Conservation (phyloP, 2,888 invertebrate species). For the Chalcis sispes region DNA sequence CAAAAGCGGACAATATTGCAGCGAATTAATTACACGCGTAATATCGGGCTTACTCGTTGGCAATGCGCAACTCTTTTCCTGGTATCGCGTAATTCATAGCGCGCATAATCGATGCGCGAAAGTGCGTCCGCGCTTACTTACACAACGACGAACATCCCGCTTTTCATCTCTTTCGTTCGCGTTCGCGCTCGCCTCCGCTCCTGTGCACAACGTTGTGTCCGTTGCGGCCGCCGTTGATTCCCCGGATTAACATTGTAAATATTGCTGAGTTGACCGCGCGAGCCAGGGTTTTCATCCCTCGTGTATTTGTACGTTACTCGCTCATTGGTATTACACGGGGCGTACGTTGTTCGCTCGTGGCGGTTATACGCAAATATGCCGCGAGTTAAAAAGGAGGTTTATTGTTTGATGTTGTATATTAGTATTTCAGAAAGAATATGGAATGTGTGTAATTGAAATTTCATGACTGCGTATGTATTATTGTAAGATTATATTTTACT, state of each 20-base stretch:
- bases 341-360: no score
- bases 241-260: slow-evolving; percentile 56
- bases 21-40: slow-evolving; percentile 51
- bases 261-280: slow-evolving; percentile 18
- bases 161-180: slow-evolving; percentile 22
- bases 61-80: not conserved
- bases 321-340: no score
- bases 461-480: no score
- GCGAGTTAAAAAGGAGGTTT: no score
- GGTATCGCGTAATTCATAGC: slow-evolving; percentile 43
- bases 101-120: slow-evolving; percentile 32
- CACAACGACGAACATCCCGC: slow-evolving; percentile 26
- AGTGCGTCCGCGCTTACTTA: slow-evolving; percentile 13
- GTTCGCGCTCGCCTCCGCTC: not conserved
- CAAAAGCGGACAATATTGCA: no score
- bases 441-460: no score
- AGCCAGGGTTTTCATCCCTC: slow-evolving; percentile 22
- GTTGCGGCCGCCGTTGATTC: slow-evolving; percentile 40
- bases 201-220: no score
- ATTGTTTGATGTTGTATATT: no score
- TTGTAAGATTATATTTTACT: no score
- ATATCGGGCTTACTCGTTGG: slow-evolving; percentile 25
- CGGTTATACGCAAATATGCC: no score
- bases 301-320: not conserved
- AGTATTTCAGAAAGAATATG: no score